phyloP scores from a whole-genome alignment of 2,888 invertebrate genomes.

The Amphipyra berbera region DNA sequence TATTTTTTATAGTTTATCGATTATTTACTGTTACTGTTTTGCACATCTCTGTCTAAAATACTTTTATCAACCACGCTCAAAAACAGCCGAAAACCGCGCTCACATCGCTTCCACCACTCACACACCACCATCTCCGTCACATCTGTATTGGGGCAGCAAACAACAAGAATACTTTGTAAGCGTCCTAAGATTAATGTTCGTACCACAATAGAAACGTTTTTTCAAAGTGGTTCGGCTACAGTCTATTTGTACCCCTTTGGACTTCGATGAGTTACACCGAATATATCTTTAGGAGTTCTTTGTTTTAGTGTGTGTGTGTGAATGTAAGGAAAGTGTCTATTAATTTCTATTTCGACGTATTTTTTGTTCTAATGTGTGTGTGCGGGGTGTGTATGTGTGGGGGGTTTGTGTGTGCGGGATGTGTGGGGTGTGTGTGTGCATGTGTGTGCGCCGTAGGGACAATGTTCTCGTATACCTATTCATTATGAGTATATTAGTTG shows the following conservation, averaged over 20 bases:
- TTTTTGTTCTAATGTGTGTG: too few species aligned
- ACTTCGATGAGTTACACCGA: conserved; percentile 48
- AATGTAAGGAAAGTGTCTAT: too few species aligned
- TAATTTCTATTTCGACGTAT: too few species aligned
- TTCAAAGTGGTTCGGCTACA: conserved; percentile 55
- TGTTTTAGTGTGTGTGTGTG: conserved; percentile 10
- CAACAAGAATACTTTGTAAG: conserved; percentile 68
- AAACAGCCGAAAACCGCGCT: not conserved
- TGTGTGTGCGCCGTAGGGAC: too few species aligned
- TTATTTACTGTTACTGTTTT: too few species aligned
- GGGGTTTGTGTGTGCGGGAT: too few species aligned
- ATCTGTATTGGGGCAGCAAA: conserved; percentile 59
- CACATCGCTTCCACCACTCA: conserved; percentile 11
- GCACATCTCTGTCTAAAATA: too few species aligned
- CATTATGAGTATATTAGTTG: too few species aligned
- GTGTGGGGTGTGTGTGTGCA: too few species aligned
- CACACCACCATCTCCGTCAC: conserved; percentile 34
- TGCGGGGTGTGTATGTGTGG: too few species aligned
- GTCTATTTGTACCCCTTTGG: conserved; percentile 57
- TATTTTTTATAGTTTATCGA: too few species aligned
- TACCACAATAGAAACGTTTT: conserved; percentile 65
- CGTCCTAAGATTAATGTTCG: conserved; percentile 65
- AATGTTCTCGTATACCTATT: too few species aligned
- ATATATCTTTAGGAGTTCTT: conserved; percentile 19
- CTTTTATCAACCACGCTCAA: not conserved